phyloP scores from a whole-genome alignment of 1,140 invertebrate species.

The Bombyx mori region ASM3026992v2 NC_085111.1:12773001-12773500 shows the following conservation, averaged over 20 bases:
- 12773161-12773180: not conserved
- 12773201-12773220: constrained; percentile 3
- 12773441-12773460: too few species aligned
- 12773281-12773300: too few species aligned
- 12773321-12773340: too few species aligned
- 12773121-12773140: constrained; percentile 9
- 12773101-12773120: constrained; percentile 5
- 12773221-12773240: constrained; percentile 3
- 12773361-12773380: too few species aligned
- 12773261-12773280: constrained; percentile 12
- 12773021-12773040: constrained; percentile 5
- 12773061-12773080: constrained; percentile 10
- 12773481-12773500: too few species aligned
- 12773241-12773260: not conserved
- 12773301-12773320: too few species aligned
- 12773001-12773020: constrained; percentile 11
- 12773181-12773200: constrained; percentile 9
- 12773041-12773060: constrained; percentile 8
- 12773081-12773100: constrained; percentile 1
- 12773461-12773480: too few species aligned
- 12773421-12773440: too few species aligned
- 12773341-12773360: too few species aligned
- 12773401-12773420: too few species aligned
- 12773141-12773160: constrained; percentile 8
- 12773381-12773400: too few species aligned